Conservation (phyloP, 2,113 vertebrate genomes). For the Labeo rohita region DNA sequence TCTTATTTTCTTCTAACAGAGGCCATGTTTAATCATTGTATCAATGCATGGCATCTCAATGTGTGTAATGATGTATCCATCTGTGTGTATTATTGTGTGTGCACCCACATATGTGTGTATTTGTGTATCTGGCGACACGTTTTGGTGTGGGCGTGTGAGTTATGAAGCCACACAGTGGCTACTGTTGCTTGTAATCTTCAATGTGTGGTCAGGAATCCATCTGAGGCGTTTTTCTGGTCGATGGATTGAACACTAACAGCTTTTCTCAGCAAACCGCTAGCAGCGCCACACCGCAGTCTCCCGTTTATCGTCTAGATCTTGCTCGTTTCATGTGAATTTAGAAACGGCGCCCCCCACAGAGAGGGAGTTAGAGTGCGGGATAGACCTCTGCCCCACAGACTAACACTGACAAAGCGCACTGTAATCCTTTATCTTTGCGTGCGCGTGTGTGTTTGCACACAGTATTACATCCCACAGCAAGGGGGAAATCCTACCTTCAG, state of each 20-base stretch:
- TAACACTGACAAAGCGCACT: conserved; percentile 37
- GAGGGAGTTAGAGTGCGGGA: conserved; percentile 40
- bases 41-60: neutral
- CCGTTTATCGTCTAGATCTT: conserved; percentile 35
- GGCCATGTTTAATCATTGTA: conserved; percentile 30
- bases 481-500: conserved; percentile 46
- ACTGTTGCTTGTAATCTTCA: conserved; percentile 31
- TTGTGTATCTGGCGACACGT: conserved; percentile 29
- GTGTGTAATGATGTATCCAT: conserved; percentile 15
- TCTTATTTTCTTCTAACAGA: neutral
- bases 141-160: neutral
- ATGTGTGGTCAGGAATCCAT: conserved; percentile 33
- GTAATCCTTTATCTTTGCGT: conserved; percentile 44
- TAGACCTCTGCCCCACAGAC: conserved; percentile 43
- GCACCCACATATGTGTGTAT: conserved; percentile 28
- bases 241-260: conserved; percentile 32
- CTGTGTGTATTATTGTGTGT: conserved; percentile 39
- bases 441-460: conserved; percentile 23
- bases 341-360: conserved; percentile 43
- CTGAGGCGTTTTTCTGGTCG: conserved; percentile 25
- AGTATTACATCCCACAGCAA: conserved; percentile 39
- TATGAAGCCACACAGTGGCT: conserved; percentile 1
- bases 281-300: conserved; percentile 12
- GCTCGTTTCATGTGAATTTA: conserved; percentile 45
- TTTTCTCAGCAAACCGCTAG: conserved; percentile 19